phyloP scores from a whole-genome alignment of 2,113 vertebrate species.

The Nyctibius bracteatus region DNA sequence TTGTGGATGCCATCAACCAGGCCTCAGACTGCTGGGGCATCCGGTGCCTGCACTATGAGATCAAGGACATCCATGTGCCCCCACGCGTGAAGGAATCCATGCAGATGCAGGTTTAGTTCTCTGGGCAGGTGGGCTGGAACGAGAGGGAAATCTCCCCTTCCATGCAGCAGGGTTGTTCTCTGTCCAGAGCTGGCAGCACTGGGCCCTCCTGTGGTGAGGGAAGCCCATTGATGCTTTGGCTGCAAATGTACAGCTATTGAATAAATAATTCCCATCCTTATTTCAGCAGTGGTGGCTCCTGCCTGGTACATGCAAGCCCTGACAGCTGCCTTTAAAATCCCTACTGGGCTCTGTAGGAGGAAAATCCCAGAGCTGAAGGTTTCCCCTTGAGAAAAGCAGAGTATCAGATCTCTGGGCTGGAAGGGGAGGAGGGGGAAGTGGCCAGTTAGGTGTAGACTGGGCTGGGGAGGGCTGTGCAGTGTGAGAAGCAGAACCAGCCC shows the following conservation, averaged over 20 bases:
- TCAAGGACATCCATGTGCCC: constrained; percentile 97
- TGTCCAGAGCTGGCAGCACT: neutral
- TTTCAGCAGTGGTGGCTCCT: neutral
- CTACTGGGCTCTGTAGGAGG: neutral
- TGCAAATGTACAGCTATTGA: neutral
- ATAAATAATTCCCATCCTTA: neutral
- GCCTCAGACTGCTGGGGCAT: constrained; percentile 95
- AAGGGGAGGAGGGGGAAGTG: neutral
- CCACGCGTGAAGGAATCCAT: constrained; percentile 94
- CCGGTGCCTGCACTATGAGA: constrained; percentile 93
- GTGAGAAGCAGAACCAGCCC: neutral
- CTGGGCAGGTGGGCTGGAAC: neutral
- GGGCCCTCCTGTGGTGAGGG: neutral
- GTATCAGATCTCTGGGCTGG: accelerated
- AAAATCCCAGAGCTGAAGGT: neutral
- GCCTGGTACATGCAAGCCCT: neutral
- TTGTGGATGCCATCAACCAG: constrained; percentile 95
- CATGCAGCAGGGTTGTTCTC: accelerated
- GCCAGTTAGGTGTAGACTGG: accelerated
- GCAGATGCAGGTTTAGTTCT: constrained; percentile 91
- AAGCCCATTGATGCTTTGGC: neutral
- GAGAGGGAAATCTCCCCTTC: neutral
- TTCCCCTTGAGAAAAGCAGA: neutral
- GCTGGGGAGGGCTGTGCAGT: neutral
- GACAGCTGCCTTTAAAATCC: no score